Evolutionary conservation across 2,113 vertebrate species (phyloP), one percentile per base, ranked within the genome.

Genomic region (Garra rufa): DNA sequence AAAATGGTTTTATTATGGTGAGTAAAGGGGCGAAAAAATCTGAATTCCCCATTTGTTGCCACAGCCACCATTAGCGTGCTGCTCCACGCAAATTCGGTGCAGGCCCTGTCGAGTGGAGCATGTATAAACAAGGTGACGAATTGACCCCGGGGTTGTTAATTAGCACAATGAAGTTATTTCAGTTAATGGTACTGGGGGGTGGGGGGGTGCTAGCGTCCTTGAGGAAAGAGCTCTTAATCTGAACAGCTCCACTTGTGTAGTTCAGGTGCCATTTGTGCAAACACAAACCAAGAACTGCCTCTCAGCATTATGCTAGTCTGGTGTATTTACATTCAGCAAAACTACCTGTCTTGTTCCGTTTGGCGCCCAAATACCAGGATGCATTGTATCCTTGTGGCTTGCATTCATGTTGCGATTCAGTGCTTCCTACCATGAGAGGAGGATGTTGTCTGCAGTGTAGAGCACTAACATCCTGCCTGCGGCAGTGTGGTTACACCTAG

Each of bases 121-220:
- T 50, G 41, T n/a, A 75, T 79, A 63, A 85, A 65, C 69, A 82
- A 82, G 28, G 55, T 38, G 69, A 48, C 26, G n/a, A 34, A n/a
- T 43, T 87, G 85, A 87, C 76, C 76, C 65, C 1, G 34, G 26
- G 46, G 57, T 30, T 78, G 71, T 69, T 85, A 69, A 86, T 89
- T 88, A 91, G 86, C 83, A 89, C 81, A 88, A 88, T 86, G 85
- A 87, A 88, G 65, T 84, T 63, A 83, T 85, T 43, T 43, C 78
- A 52, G 82, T 79, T 21, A 26, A 65, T 77, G 9, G 46, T 71
- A 46, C 26, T 55, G 83, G 43, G 38, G 59, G 43, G 24, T 55
- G 83, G 43, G 38, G 59, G 43, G 24, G 34, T 26, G 14, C 82
- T 34, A 11, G 28, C 59, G 30, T 48, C 44, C 74, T 59, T 50